Percentiles rank a stretch among this genome's conserved stretches.
Conservation (phyloP, 2,888 invertebrate species). For the Patella caerulea region DNA sequence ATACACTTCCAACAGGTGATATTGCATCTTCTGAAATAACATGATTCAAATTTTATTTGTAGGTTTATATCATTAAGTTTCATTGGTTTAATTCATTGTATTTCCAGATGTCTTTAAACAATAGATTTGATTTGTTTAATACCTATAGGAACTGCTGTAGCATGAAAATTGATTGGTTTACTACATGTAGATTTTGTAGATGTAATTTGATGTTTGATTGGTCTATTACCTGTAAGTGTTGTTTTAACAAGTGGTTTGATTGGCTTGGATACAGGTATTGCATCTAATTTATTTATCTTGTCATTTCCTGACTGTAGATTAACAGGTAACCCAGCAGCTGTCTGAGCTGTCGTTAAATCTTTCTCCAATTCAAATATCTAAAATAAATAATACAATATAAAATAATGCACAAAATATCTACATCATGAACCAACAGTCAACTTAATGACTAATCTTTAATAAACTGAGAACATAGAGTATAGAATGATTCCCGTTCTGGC, state of each 20-base stretch:
- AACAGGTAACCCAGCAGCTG: slow-evolving; percentile 83
- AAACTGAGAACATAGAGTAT: no score
- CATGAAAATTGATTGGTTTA: no score
- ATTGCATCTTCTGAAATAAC: background rate
- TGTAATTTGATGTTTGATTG: no score
- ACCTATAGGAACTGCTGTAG: no score
- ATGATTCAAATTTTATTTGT: no score
- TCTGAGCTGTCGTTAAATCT: slow-evolving; percentile 87
- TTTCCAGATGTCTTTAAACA: background rate
- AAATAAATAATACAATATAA: slow-evolving; percentile 20
- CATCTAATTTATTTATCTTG: slow-evolving; percentile 14
- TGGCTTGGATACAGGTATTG: slow-evolving; percentile 19
- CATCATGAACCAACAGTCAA: no score
- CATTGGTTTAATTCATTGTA: background rate
- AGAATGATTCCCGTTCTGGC: no score
- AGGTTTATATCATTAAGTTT: no score
- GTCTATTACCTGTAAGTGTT: slow-evolving; percentile 30
- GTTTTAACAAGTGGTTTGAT: slow-evolving; percentile 34
- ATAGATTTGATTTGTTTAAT: no score
- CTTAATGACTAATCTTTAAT: no score
- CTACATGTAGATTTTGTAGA: no score
- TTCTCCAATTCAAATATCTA: slow-evolving; percentile 84
- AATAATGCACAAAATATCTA: background rate
- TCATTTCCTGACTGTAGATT: slow-evolving; percentile 21
- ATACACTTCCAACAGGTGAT: slow-evolving; percentile 27